Conservation (phyloP, 2,888 invertebrate species). For the Synanthedon tipuliformis region DNA sequence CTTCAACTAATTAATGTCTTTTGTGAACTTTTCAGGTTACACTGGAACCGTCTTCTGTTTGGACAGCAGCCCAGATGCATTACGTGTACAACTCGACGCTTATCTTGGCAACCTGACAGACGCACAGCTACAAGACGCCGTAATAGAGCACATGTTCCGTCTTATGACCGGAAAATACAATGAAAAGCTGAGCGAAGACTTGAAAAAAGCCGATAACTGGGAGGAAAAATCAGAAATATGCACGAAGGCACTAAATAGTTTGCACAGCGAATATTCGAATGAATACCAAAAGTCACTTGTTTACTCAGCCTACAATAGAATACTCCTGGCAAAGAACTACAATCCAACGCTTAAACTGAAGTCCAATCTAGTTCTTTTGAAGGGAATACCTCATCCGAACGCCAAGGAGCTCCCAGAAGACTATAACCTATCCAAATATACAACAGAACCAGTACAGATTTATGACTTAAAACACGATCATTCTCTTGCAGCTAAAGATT, state of each 20-base stretch:
- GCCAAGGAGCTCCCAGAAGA: slow-evolving; percentile 17
- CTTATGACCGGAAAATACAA: slow-evolving; percentile 16
- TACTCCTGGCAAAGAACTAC: slow-evolving; percentile 23
- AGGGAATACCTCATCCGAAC: slow-evolving; percentile 3
- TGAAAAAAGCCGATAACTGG: slow-evolving; percentile 16
- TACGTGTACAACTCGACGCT: slow-evolving; percentile 22
- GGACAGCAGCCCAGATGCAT: slow-evolving; percentile 35
- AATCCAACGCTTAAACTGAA: slow-evolving; percentile 22
- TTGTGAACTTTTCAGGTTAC: slow-evolving; percentile 21
- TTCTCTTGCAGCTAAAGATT: slow-evolving; percentile 8
- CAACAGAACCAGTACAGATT: slow-evolving; percentile 22
- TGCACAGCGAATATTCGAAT: slow-evolving; percentile 14
- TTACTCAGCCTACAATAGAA: slow-evolving; percentile 21
- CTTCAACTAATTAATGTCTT: slow-evolving; percentile 1
- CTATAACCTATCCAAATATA: slow-evolving; percentile 30
- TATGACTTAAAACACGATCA: slow-evolving; percentile 23
- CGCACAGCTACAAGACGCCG: slow-evolving; percentile 19
- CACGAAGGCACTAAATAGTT: slow-evolving; percentile 12
- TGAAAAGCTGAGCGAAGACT: slow-evolving; percentile 11
- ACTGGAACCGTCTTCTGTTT: slow-evolving; percentile 31
- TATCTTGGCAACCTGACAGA: slow-evolving; percentile 21
- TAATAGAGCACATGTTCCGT: slow-evolving; percentile 20
- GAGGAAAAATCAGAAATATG: slow-evolving; percentile 19
- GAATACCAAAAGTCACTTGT: slow-evolving; percentile 22
- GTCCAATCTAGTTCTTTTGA: slow-evolving; percentile 32